Conservation (phyloP, 2,113 vertebrate genomes). For the Picathartes gymnocephalus region DNA sequence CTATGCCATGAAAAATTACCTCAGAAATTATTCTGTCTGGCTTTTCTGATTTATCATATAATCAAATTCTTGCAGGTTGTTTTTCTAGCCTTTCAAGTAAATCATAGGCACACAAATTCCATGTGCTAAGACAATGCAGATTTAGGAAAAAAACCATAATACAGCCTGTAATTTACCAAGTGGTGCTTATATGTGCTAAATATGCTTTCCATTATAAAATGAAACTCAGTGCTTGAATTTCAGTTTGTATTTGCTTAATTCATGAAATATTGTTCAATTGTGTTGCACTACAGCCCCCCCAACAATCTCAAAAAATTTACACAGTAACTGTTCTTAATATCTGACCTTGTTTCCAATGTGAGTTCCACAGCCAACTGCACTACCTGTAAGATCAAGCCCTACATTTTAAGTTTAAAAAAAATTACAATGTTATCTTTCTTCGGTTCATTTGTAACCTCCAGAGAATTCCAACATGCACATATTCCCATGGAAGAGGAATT, state of each 20-base stretch:
- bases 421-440: background rate
- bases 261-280: background rate
- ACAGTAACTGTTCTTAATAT: background rate
- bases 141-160: background rate
- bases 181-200: background rate
- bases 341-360: background rate
- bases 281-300: background rate
- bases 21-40: conserved; percentile 28
- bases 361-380: background rate
- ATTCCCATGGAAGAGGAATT: background rate
- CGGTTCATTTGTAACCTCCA: fast-evolving
- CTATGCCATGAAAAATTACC: background rate
- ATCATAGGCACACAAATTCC: background rate
- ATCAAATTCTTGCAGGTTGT: conserved; percentile 7
- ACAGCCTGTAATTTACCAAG: background rate
- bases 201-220: background rate
- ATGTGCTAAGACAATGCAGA: background rate
- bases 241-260: background rate
- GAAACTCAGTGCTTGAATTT: background rate
- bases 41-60: conserved; percentile 41
- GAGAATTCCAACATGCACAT: background rate
- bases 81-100: conserved; percentile 53
- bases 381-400: background rate
- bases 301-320: background rate
- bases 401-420: background rate